Conservation (phyloP, 2,797 vertebrate species). For the Chelonia mydas region DNA sequence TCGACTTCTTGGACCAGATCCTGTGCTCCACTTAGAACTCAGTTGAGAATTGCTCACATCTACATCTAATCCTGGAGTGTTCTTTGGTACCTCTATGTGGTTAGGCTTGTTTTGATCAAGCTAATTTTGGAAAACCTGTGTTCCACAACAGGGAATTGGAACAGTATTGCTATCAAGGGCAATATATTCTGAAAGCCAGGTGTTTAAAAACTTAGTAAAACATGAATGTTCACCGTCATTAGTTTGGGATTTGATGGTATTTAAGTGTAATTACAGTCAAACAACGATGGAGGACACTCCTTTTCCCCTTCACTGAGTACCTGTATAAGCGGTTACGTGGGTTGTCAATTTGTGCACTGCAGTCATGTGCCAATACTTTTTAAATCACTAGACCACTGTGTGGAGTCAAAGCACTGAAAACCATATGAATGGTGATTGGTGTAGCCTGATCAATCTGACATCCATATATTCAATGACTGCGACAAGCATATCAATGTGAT, state of each 20-base stretch:
- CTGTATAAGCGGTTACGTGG: not conserved
- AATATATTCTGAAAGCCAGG: slow-evolving; percentile 2
- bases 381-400: not conserved
- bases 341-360: not conserved
- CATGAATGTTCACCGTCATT: not conserved
- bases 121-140: slow-evolving; percentile 34
- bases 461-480: slow-evolving; percentile 36
- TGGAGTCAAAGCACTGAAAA: not conserved
- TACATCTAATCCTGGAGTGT: not conserved
- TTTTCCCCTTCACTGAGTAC: slow-evolving; percentile 16
- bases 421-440: not conserved
- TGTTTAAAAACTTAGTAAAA: not conserved
- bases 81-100: slow-evolving; percentile 13
- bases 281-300: not conserved
- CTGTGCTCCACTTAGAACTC: too few relatives aligned
- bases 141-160: not conserved
- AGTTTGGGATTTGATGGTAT: not conserved
- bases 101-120: slow-evolving; percentile 29
- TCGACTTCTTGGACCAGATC: too few relatives aligned
- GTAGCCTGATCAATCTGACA: slow-evolving; percentile 17
- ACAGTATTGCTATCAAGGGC: not conserved
- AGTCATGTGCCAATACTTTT: not conserved
- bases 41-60: not conserved
- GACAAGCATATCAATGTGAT: slow-evolving; percentile 26
- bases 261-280: not conserved